These are phyloP conservation scores for Diadegma fenestrale DNA, from an alignment of 2,888 invertebrate species.

Conservation along the genomic window DNA sequence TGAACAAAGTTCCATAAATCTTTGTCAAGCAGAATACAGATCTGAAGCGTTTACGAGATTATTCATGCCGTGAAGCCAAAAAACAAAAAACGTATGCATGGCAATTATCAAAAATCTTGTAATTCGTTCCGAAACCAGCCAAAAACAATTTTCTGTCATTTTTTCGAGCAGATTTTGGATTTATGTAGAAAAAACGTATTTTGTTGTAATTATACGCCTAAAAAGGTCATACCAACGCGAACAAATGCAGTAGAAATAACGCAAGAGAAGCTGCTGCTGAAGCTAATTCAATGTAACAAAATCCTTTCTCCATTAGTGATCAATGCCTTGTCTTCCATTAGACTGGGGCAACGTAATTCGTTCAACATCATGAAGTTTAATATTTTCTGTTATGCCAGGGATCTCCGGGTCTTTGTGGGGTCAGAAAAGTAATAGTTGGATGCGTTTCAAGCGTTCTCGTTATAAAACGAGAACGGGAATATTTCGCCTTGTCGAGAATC, in stretches of 20 bases:
- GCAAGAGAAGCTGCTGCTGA: background rate
- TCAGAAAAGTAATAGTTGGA: slow-evolving; percentile 25
- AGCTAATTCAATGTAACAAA: background rate
- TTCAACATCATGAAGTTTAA: slow-evolving; percentile 15
- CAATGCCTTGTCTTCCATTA: slow-evolving; percentile 16
- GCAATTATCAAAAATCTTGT: background rate
- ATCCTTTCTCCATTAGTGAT: slow-evolving; percentile 8
- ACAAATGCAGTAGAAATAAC: background rate
- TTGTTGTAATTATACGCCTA: background rate
- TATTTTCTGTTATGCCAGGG: background rate
- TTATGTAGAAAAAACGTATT: background rate
- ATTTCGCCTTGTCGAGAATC: slow-evolving; percentile 39
- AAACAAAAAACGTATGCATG: background rate
- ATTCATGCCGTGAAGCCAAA: background rate
- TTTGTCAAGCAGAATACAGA: background rate
- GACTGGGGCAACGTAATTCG: slow-evolving; percentile 11
- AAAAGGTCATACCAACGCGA: background rate
- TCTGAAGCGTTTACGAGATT: background rate
- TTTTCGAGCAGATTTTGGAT: background rate
- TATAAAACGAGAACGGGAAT: slow-evolving; percentile 55
- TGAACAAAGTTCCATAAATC: background rate
- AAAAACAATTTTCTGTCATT: background rate
- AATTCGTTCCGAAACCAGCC: background rate
- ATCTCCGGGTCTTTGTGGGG: slow-evolving; percentile 49
- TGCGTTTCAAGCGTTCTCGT: slow-evolving; percentile 35